Conservation (phyloP, 2,888 invertebrate species). For the Acrobasis repandana region DNA sequence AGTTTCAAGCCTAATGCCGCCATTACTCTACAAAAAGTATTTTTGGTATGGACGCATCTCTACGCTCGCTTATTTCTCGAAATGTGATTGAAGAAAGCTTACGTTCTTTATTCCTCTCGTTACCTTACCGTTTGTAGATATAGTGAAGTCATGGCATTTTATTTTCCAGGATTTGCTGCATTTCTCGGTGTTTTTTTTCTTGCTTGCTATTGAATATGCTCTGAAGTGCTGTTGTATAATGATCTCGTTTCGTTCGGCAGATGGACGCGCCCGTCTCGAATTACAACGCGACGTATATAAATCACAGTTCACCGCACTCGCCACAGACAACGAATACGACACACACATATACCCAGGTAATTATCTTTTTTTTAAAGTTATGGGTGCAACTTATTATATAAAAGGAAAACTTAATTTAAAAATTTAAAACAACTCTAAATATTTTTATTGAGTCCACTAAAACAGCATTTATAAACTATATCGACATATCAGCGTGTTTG, state of each 20-base stretch:
- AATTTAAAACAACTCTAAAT: too few relatives aligned
- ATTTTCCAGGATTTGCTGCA: conserved; percentile 50
- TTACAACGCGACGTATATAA: conserved; percentile 72
- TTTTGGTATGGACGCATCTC: neutral
- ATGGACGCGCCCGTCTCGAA: conserved; percentile 70
- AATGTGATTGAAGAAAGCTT: conserved; percentile 11
- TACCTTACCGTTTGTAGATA: conserved; percentile 27
- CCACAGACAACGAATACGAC: conserved; percentile 72
- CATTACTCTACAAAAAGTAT: neutral
- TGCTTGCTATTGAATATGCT: conserved; percentile 38
- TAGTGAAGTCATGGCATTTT: conserved; percentile 38
- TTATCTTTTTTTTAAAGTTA: conserved; percentile 21
- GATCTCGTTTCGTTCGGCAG: conserved; percentile 46
- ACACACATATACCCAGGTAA: conserved; percentile 73
- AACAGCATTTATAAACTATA: too few relatives aligned
- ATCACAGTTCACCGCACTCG: conserved; percentile 74
- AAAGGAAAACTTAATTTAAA: too few relatives aligned
- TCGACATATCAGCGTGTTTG: too few relatives aligned
- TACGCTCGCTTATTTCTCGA: conserved; percentile 12
- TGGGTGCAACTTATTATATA: too few relatives aligned
- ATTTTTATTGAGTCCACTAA: too few relatives aligned
- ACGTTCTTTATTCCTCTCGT: conserved; percentile 14
- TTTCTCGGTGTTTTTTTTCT: conserved; percentile 49
- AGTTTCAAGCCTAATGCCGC: too few relatives aligned
- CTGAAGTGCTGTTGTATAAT: conserved; percentile 18